Evolutionary conservation across 1,140 invertebrate species (phyloP).

Genomic region (Atta texana): DNA sequence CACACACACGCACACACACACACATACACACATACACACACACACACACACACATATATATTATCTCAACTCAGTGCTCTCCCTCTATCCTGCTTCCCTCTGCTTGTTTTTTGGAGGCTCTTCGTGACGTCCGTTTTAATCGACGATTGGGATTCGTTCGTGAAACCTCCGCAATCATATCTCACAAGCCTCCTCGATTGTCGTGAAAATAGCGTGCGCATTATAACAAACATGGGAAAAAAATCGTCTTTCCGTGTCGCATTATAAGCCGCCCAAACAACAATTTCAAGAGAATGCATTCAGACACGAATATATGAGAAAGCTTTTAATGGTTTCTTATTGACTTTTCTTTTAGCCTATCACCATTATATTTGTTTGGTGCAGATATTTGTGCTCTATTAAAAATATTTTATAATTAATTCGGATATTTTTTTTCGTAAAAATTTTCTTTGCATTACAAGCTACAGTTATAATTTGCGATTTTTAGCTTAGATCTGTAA

Average conservation of each 20-base stretch:
- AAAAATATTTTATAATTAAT: constrained; percentile 23
- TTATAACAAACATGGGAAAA: constrained; percentile 15
- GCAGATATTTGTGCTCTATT: constrained; percentile 20
- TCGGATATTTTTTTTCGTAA: not conserved
- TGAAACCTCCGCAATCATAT: constrained; percentile 54
- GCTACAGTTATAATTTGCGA: not conserved
- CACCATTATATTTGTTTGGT: not conserved
- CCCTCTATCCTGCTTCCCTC: not conserved
- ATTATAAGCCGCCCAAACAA: constrained; percentile 31
- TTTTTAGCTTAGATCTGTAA: constrained; percentile 33
- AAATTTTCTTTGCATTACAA: not conserved
- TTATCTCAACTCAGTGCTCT: not conserved
- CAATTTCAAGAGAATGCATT: constrained; percentile 37
- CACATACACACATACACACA: no score
- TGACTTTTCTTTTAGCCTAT: not conserved
- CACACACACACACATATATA: not conserved
- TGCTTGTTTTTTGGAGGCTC: constrained; percentile 28
- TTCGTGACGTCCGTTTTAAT: constrained; percentile 27
- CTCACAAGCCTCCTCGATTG: constrained; percentile 49
- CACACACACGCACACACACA: not conserved
- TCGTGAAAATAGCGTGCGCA: constrained; percentile 52
- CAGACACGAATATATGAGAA: constrained; percentile 39
- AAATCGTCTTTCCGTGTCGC: constrained; percentile 39
- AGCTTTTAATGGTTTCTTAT: not conserved
- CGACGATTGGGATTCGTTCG: constrained; percentile 50